A percentile compares a stretch with the other conserved stretches of the same genome.
Evolutionary conservation across 2,888 invertebrate species (phyloP).

Genomic region (Gandaritis pyraliata): DNA sequence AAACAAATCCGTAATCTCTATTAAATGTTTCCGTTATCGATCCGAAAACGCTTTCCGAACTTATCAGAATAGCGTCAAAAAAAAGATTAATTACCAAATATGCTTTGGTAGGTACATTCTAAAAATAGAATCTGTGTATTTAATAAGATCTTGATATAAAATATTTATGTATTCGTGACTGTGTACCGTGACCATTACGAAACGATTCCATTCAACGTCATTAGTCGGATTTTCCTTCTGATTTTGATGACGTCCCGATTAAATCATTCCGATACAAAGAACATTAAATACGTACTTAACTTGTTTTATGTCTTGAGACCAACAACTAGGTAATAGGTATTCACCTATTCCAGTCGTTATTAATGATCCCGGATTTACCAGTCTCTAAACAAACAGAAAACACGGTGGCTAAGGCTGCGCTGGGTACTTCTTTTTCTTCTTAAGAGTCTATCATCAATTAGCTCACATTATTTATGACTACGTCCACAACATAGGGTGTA

Average conservation of each 20-base stretch:
- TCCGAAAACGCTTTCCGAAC: no score
- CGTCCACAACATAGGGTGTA: no score
- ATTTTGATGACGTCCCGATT: slow-evolving; percentile 28
- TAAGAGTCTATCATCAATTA: no score
- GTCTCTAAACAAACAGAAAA: no score
- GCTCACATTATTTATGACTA: no score
- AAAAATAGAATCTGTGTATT: slow-evolving; percentile 1
- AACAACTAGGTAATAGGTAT: slow-evolving; percentile 2
- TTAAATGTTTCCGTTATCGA: no score
- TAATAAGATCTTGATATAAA: not conserved
- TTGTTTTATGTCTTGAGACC: slow-evolving; percentile 1
- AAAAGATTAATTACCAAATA: no score
- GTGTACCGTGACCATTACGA: slow-evolving; percentile 9
- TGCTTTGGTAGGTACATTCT: not conserved
- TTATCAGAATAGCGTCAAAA: no score
- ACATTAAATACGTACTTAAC: not conserved
- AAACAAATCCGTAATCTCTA: no score
- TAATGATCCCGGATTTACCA: not conserved
- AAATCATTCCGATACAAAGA: slow-evolving; percentile 7
- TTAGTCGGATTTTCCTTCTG: slow-evolving; percentile 22
- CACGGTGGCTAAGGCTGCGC: no score
- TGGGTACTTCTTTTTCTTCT: no score
- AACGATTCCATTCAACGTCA: slow-evolving; percentile 30
- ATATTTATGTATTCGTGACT: slow-evolving; percentile 21
- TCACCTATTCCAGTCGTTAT: slow-evolving; percentile 10